Evolutionary conservation across 23 tunicate genomes (phyloP).

Genomic region (Halocynthia aurantium): DNA sequence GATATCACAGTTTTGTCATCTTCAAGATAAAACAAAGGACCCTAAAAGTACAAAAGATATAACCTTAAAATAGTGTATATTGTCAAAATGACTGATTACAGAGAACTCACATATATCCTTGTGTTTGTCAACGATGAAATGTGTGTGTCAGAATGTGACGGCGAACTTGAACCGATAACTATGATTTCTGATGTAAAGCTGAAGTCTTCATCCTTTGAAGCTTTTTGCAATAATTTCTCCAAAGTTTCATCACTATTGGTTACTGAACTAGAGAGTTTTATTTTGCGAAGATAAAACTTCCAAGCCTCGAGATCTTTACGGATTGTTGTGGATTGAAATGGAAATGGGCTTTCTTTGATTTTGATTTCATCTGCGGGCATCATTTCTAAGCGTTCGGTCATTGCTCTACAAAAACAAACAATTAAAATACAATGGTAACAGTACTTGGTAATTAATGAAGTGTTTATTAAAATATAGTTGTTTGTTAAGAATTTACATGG

Average conservation of each 20-base stretch:
- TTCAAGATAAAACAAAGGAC: slow-evolving; percentile 54
- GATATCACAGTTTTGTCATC: slow-evolving; percentile 71
- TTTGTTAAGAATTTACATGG: slow-evolving; percentile 34
- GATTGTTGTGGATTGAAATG: background rate
- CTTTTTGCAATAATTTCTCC: background rate
- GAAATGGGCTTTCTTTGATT: background rate
- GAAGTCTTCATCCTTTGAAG: too few relatives aligned
- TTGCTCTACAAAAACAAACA: background rate
- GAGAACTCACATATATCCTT: slow-evolving; percentile 37
- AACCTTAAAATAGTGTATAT: background rate
- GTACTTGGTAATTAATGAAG: too few relatives aligned
- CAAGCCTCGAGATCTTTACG: background rate
- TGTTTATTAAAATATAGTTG: too few relatives aligned
- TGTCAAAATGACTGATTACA: background rate
- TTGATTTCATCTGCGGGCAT: background rate
- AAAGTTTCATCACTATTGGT: too few relatives aligned
- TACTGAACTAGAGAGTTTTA: background rate
- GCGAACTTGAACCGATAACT: slow-evolving; percentile 50
- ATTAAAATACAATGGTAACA: too few relatives aligned
- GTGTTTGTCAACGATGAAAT: slow-evolving; percentile 54
- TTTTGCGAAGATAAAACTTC: background rate
- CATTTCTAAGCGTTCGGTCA: slow-evolving; percentile 20
- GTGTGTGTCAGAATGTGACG: slow-evolving; percentile 64
- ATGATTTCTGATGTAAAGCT: background rate
- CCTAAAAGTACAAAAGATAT: slow-evolving; percentile 23